Conservation (phyloP, 2,888 invertebrate species). For the Horisme vitalbata region DNA sequence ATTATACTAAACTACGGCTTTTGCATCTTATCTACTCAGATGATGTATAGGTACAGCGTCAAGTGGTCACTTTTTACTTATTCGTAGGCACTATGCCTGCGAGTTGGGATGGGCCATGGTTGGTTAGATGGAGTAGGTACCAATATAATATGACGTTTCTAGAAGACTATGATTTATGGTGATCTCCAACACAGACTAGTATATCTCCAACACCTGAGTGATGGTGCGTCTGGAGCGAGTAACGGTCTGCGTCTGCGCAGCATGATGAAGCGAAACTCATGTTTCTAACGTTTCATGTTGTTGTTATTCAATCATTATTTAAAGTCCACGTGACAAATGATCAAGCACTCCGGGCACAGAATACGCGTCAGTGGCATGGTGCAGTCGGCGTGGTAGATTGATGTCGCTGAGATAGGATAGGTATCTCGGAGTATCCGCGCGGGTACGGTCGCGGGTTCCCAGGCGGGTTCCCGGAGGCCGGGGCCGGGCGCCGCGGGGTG, state of each 20-base stretch:
- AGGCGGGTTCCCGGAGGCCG: constrained; percentile 19
- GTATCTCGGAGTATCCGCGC: constrained; percentile 48
- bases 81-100: too few relatives aligned
- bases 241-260: constrained; percentile 3
- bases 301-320: constrained; percentile 49
- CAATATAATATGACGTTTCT: too few relatives aligned
- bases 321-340: constrained; percentile 50
- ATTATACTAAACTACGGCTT: too few relatives aligned
- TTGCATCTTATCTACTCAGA: too few relatives aligned
- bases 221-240: constrained; percentile 10
- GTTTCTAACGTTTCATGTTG: constrained; percentile 27
- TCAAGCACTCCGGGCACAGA: constrained; percentile 23
- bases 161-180: too few relatives aligned
- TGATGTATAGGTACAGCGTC: too few relatives aligned
- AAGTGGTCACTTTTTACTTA: too few relatives aligned
- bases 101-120: too few relatives aligned
- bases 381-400: constrained; percentile 49
- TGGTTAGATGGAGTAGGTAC: too few relatives aligned
- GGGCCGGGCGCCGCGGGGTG: constrained; percentile 31
- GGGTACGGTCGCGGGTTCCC: constrained; percentile 41
- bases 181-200: too few relatives aligned
- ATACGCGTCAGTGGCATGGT: background rate
- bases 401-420: constrained; percentile 67
- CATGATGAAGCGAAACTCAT: constrained; percentile 38
- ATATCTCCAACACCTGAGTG: constrained; percentile 11